Evolutionary conservation across 2,797 vertebrate genomes (phyloP).

Genomic region (Myotis planiceps): DNA sequence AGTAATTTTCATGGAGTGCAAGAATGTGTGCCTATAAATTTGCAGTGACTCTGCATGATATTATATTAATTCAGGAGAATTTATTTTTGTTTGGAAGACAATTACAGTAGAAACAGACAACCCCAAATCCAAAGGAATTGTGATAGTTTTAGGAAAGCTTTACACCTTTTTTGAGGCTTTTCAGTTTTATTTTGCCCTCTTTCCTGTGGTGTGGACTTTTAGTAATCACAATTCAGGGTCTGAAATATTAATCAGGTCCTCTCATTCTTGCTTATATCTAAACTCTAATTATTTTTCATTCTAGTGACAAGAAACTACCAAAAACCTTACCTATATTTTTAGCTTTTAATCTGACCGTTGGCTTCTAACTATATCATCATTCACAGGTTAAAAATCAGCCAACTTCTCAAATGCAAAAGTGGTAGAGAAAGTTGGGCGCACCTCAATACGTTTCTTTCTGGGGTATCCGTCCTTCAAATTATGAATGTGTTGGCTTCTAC

Average conservation of each 20-base stretch:
- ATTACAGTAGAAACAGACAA: background rate
- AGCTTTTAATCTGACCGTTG: background rate
- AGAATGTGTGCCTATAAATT: background rate
- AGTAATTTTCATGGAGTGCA: background rate
- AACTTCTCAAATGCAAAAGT: conserved; percentile 5
- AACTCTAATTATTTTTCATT: conserved; percentile 32
- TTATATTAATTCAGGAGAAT: background rate
- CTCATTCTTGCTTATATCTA: background rate
- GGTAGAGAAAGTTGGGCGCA: background rate
- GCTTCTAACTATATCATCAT: background rate
- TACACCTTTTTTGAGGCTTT: background rate
- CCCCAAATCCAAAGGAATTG: background rate
- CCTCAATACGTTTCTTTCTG: background rate
- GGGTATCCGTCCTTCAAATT: background rate
- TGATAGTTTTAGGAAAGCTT: background rate
- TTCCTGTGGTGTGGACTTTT: background rate
- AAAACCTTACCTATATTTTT: background rate
- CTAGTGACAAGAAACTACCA: background rate
- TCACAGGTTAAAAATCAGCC: background rate
- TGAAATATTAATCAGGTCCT: background rate
- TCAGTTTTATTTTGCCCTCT: background rate
- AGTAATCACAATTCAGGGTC: background rate
- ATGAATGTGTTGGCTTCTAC: background rate
- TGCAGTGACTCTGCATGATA: background rate
- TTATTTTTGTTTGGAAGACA: background rate